A percentile compares a stretch with the other conserved stretches of the same genome.
phyloP scores from a whole-genome alignment of 2,113 vertebrate species.

The Micromys minutus region DNA sequence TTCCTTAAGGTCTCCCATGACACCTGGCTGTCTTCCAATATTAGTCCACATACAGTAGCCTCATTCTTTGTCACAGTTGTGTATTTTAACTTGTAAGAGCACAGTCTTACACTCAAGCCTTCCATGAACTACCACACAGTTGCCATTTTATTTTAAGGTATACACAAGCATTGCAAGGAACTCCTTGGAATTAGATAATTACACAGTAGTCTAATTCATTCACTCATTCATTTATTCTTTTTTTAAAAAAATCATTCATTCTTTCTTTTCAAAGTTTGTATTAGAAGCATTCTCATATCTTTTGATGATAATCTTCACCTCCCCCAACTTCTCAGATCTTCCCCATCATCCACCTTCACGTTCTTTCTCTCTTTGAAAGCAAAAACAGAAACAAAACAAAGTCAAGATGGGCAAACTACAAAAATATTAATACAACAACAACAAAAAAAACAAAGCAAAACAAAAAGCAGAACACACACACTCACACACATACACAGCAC shows the following conservation, averaged over 20 bases:
- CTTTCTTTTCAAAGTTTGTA: not conserved
- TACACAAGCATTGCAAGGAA: not conserved
- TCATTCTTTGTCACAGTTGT: not conserved
- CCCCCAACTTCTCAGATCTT: not conserved
- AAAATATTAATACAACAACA: not conserved
- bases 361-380: not conserved
- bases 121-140: not conserved
- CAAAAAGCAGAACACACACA: not conserved
- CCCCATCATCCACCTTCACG: not conserved
- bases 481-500: not conserved
- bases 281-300: not conserved
- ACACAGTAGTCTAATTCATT: not conserved
- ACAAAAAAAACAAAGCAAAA: not conserved
- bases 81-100: constrained; percentile 38
- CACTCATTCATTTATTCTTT: not conserved
- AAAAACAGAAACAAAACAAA: not conserved
- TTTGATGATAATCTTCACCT: not conserved
- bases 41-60: not conserved
- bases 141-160: not conserved
- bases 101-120: not conserved
- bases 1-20: not conserved
- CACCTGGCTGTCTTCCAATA: not conserved
- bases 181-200: not conserved
- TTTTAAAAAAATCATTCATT: too few species aligned
- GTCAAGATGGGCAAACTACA: not conserved